Conservation (phyloP, 92 coral and sea anemone species). For the Umimayanthus kanabou region DNA sequence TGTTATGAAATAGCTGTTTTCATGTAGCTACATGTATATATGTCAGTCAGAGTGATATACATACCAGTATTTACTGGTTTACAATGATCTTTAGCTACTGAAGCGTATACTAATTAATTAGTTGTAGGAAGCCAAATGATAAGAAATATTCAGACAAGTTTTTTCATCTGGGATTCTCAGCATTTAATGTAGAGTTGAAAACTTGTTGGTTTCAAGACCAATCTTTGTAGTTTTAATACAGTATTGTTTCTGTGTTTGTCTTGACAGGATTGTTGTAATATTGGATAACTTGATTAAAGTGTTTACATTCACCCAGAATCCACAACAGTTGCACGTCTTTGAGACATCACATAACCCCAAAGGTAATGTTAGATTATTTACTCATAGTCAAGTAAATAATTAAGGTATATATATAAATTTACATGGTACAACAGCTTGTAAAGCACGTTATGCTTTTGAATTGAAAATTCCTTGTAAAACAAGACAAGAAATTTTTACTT, state of each 20-base stretch:
- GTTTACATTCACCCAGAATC: constrained; percentile 99
- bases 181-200: too few species aligned
- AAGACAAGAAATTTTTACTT: too few species aligned
- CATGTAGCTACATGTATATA: too few species aligned
- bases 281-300: constrained; percentile 93
- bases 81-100: too few species aligned
- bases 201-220: not conserved
- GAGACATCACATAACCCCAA: constrained; percentile 94
- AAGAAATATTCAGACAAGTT: not conserved
- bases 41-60: too few species aligned
- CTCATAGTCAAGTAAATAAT: not conserved
- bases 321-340: constrained; percentile 98
- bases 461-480: too few species aligned
- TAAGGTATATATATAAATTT: too few species aligned
- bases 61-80: too few species aligned
- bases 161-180: not conserved
- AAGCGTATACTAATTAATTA: not conserved
- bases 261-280: constrained; percentile 87
- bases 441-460: too few species aligned
- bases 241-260: not conserved
- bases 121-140: not conserved
- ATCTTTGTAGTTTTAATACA: not conserved
- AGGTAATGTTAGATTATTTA: constrained; percentile 48
- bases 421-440: too few species aligned
- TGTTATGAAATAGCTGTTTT: too few species aligned